These are phyloP conservation scores for Capreolus pygargus DNA, from an alignment of 2,113 vertebrate genomes.

Conservation along the genomic window DNA sequence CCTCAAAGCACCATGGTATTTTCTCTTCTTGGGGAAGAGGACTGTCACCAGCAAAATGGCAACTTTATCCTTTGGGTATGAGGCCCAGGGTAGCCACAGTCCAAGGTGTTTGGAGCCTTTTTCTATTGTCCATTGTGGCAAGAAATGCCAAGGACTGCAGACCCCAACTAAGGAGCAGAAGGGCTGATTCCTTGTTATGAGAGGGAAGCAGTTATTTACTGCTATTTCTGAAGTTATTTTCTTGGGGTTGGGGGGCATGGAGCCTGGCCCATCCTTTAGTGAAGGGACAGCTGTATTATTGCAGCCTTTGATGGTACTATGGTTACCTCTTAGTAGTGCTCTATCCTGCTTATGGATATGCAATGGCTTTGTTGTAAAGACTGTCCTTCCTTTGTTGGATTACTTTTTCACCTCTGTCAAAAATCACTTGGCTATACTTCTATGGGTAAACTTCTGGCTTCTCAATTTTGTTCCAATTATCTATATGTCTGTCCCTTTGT, in stretches of 20 bases:
- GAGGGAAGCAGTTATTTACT: background rate
- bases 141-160: background rate
- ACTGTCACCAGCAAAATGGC: background rate
- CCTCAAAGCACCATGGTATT: background rate
- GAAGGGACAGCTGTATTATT: background rate
- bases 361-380: background rate
- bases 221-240: background rate
- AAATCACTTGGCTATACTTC: background rate
- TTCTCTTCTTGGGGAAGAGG: background rate
- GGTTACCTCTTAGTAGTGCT: background rate
- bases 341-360: background rate
- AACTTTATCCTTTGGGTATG: background rate
- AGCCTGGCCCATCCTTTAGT: background rate
- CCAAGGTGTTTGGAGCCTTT: background rate
- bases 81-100: background rate
- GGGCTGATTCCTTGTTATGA: background rate
- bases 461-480: background rate
- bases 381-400: background rate
- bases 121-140: background rate
- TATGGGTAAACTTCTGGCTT: background rate
- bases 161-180: background rate
- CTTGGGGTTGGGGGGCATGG: rapidly evolving
- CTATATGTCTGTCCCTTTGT: background rate
- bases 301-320: background rate
- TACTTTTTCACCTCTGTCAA: background rate